Conservation (phyloP, 2,113 vertebrate genomes). For the Burhinus oedicnemus region DNA sequence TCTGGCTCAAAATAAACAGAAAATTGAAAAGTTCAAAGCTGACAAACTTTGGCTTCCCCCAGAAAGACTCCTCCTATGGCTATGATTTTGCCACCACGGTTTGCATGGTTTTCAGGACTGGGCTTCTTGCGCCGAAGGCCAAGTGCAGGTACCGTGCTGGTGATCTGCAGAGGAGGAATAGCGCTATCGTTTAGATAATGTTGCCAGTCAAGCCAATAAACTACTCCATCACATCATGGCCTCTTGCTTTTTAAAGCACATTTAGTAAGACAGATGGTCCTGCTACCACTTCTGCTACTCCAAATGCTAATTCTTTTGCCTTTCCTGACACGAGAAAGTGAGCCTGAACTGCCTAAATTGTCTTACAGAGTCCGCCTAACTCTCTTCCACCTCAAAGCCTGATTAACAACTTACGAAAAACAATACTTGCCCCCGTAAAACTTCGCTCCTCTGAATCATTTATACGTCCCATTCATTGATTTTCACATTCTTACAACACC, state of each 20-base stretch:
- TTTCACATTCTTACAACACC: background rate
- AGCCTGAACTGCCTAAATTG: background rate
- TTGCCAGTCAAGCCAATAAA: background rate
- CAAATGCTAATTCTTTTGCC: background rate
- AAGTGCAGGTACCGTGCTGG: background rate
- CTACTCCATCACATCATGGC: background rate
- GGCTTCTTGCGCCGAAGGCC: background rate
- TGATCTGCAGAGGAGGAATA: fast-evolving
- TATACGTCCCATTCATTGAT: background rate
- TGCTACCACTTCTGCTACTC: background rate
- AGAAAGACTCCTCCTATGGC: background rate
- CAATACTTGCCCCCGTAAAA: background rate
- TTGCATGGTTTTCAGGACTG: background rate
- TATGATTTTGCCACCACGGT: too few relatives aligned
- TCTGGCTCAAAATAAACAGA: background rate
- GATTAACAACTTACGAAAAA: background rate
- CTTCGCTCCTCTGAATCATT: background rate
- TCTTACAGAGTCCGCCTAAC: background rate
- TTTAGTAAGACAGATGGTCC: background rate
- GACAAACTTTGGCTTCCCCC: background rate
- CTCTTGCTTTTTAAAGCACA: background rate
- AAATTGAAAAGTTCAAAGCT: background rate
- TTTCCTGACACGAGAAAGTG: fast-evolving
- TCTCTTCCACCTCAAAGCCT: background rate
- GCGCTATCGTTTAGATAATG: background rate